Evolutionary conservation across 2,113 vertebrate genomes (phyloP).

Genomic region (Chinchilla lanigera): DNA sequence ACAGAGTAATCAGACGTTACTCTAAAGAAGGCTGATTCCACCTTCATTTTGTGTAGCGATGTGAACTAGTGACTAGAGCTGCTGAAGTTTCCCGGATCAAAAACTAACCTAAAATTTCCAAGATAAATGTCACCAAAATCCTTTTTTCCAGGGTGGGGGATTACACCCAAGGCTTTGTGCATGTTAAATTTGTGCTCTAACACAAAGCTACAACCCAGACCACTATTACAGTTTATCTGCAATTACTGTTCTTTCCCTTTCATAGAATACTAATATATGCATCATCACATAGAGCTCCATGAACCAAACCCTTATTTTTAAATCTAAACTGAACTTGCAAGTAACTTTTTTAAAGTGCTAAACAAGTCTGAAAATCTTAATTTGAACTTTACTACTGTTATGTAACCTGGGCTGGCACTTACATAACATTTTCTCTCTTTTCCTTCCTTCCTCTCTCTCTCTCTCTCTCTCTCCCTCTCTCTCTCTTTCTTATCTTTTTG

Average conservation of each 20-base stretch:
- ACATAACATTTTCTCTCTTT: not conserved
- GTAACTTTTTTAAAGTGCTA: not conserved
- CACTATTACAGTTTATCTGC: not conserved
- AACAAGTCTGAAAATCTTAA: not conserved
- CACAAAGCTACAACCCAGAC: not conserved
- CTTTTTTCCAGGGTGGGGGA: not conserved
- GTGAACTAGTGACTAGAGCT: not conserved
- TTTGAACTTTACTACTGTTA: not conserved
- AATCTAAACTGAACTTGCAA: not conserved
- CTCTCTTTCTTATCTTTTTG: too few species aligned
- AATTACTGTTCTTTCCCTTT: not conserved
- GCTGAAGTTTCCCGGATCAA: not conserved
- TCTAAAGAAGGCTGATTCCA: not conserved
- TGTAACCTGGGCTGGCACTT: not conserved
- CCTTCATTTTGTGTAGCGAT: not conserved
- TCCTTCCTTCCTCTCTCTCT: too few species aligned
- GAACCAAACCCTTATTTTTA: not conserved
- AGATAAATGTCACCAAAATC: not conserved
- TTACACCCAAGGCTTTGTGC: not conserved
- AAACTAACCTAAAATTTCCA: not conserved
- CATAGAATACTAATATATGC: not conserved
- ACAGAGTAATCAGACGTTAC: not conserved
- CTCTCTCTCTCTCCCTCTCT: too few species aligned
- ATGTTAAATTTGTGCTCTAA: not conserved
- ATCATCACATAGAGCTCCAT: not conserved